Base-by-base conservation (phyloP, 2,797 vertebrate species). In the Halcyon chelicuti region DNA sequence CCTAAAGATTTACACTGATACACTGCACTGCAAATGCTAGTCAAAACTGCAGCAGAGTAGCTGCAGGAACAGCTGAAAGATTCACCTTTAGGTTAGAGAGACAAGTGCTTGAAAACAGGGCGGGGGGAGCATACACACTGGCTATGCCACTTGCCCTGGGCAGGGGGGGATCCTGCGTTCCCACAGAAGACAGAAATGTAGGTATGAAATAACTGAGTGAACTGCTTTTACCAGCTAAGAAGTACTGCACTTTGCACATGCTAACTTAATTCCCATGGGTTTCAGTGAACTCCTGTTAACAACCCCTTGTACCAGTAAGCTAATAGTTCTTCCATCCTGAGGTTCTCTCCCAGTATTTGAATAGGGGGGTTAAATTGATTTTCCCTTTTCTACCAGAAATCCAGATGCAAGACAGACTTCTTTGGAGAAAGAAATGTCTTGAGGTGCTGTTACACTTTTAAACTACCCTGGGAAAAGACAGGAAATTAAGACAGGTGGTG, bases 331-430 rank as follows among this genome's bases (percentile, higher is more conserved):
- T 92, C 62, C 25, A 3, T 31, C 12, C 35, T 62, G n/a, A 79
- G 23, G 26, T 15, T 71, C 39, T 73, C 39, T 76, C 65, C 67
- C 28, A 19, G 5, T 58, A 72, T 66, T n/a, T 78, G 44, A 81
- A 61, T 23, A 25, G 31, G 23, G 26, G 14, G 20, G 9, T 66
- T 85, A 1, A 51, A 85, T 80, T n/a, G 10, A 29, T 60, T 55
- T 80, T 66, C 26, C n/a, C 26, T 79, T 62, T 87, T 65, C 62
- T 82, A 35, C 14, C n/a, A 74, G 55, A 90, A 90, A 79, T 65
- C 28, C 22, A 76, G 33, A 68, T 16, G 26, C 51, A 92, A 73
- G 29, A 67, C 14, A 65, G 49, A 52, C 15, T 79, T 72, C 14
- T 78, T 21, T n/a, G 8, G 14, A 81, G 14, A n/a, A 63, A 76